phyloP scores from a whole-genome alignment of 2,113 vertebrate genomes.

The Chaetorhynchus papuensis region DNA sequence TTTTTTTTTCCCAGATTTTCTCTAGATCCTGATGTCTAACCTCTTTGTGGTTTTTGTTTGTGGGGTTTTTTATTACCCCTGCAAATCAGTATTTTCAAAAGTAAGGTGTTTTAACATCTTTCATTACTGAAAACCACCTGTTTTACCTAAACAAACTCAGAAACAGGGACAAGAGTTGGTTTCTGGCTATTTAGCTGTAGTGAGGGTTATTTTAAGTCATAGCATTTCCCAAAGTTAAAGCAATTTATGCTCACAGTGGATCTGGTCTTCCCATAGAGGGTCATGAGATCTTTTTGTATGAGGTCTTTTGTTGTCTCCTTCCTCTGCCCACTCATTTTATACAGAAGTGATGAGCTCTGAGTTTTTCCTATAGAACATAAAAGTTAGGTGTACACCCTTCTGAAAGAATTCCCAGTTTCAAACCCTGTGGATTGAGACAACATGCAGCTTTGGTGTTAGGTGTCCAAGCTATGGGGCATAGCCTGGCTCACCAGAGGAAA shows the following conservation, averaged over 20 bases:
- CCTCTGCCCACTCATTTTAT: neutral
- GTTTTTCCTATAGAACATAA: neutral
- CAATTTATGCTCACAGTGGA: neutral
- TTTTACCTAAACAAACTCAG: neutral
- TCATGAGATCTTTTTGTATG: neutral
- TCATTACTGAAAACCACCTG: neutral
- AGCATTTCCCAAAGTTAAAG: neutral
- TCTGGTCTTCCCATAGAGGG: neutral
- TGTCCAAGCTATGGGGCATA: neutral
- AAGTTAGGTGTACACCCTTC: neutral
- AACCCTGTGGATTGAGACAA: neutral
- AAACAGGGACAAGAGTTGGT: neutral
- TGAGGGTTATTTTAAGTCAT: neutral
- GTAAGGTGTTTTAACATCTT: conserved; percentile 1
- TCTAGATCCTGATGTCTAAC: neutral
- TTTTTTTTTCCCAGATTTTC: neutral
- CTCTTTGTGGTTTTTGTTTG: neutral
- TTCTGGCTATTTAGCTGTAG: neutral
- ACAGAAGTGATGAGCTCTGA: neutral
- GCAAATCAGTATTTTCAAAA: conserved; percentile 18
- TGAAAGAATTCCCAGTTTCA: neutral
- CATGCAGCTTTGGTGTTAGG: neutral
- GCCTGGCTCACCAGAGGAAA: neutral
- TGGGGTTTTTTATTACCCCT: neutral
- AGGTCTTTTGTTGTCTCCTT: neutral